A percentile compares a stretch with the other conserved stretches of the same genome.
These are phyloP conservation scores for Smithornis capensis DNA, from an alignment of 2,113 vertebrate genomes.

Conservation along the genomic window DNA sequence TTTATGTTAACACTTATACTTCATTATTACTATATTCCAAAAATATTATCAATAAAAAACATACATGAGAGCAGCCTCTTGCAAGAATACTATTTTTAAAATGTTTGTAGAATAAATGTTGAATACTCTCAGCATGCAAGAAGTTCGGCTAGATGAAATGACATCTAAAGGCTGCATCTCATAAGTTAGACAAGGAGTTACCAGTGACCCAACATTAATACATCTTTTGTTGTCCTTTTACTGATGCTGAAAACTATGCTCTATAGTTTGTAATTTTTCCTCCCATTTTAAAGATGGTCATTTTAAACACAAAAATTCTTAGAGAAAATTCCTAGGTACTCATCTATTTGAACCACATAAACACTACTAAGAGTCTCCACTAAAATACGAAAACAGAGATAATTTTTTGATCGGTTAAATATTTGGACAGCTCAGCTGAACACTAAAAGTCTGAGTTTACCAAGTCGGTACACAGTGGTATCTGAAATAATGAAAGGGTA, in stretches of 20 bases:
- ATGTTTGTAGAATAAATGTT: not conserved
- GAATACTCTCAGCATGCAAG: not conserved
- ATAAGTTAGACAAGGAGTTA: not conserved
- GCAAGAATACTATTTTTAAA: not conserved
- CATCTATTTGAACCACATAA: not conserved
- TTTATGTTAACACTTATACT: not conserved
- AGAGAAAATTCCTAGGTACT: not conserved
- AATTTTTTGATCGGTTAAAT: slow-evolving; percentile 9
- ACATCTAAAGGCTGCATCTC: not conserved
- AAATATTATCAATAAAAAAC: not conserved
- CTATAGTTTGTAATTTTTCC: not conserved
- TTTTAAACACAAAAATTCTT: not conserved
- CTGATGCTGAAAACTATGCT: not conserved
- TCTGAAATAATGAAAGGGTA: slow-evolving; percentile 38
- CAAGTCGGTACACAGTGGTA: not conserved
- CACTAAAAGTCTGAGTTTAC: not conserved
- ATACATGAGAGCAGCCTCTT: not conserved
- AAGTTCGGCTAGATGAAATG: not conserved
- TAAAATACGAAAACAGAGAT: not conserved
- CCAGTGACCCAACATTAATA: not conserved
- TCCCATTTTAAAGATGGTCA: not conserved
- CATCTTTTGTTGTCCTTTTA: not conserved
- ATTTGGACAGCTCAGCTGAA: slow-evolving; percentile 15
- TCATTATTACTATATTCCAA: not conserved
- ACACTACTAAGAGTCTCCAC: not conserved